Percentiles rank a stretch among this genome's conserved stretches.
Evolutionary conservation across 2,113 vertebrate species (phyloP).

Genomic region (Anoura caudifer): DNA sequence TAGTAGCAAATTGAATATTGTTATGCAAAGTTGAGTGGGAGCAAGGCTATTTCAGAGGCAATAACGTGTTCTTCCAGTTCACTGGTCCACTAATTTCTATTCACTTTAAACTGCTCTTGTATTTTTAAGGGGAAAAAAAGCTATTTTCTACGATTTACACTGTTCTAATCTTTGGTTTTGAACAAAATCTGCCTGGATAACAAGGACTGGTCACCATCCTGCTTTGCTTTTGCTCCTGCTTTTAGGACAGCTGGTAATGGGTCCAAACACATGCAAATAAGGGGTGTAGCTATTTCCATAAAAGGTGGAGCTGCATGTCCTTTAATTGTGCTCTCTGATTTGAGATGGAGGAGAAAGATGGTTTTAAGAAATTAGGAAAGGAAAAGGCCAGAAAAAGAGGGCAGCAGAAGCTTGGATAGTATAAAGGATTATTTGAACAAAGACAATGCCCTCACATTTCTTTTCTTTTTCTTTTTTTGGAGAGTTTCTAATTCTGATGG

Average conservation of each 20-base stretch:
- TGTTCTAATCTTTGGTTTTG: conserved; percentile 67
- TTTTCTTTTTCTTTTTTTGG: neutral
- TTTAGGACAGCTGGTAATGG: conserved; percentile 54
- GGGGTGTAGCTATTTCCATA: conserved; percentile 55
- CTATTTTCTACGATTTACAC: conserved; percentile 62
- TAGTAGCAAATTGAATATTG: conserved; percentile 63
- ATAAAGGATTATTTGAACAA: neutral
- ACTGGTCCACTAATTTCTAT: conserved; percentile 72
- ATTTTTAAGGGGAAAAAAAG: conserved; percentile 49
- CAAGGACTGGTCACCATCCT: conserved; percentile 47
- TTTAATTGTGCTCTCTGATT: conserved; percentile 42
- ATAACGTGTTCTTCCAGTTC: conserved; percentile 70
- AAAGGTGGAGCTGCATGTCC: conserved; percentile 47
- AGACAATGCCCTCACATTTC: neutral
- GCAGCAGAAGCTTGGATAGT: neutral
- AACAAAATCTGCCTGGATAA: conserved; percentile 62
- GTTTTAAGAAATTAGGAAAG: conserved; percentile 45
- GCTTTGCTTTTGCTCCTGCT: conserved; percentile 27
- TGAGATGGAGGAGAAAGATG: conserved; percentile 34
- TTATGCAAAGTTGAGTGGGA: conserved; percentile 68
- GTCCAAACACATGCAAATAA: conserved; percentile 65
- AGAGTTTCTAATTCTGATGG: conserved; percentile 26
- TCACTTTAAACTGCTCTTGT: conserved; percentile 64
- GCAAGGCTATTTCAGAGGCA: conserved; percentile 65
- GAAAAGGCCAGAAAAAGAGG: neutral